Evolutionary conservation across 2,888 invertebrate genomes (phyloP).

Genomic region (Leptinotarsa juncta): DNA sequence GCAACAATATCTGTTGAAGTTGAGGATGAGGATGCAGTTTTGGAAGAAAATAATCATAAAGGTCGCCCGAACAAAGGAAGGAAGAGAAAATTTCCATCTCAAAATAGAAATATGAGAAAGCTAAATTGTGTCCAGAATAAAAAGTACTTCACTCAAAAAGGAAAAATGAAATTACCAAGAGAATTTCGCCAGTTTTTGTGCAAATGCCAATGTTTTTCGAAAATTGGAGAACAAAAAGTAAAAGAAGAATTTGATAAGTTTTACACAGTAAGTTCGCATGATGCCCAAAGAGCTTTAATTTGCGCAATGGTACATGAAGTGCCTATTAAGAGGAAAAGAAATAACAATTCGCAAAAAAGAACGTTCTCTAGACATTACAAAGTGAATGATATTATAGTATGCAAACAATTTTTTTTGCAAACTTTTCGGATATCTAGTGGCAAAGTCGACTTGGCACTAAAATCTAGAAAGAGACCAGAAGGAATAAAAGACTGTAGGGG

Average conservation of each 20-base stretch:
- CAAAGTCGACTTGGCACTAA: constrained; percentile 19
- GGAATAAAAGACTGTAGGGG: constrained; percentile 21
- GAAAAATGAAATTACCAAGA: constrained; percentile 10
- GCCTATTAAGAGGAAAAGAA: constrained; percentile 25
- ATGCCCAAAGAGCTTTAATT: constrained; percentile 13
- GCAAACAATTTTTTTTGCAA: constrained; percentile 27
- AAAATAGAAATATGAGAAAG: constrained; percentile 13
- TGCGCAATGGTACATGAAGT: constrained; percentile 26
- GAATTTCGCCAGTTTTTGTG: constrained; percentile 10
- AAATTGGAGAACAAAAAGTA: constrained; percentile 11
- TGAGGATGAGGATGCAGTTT: constrained; percentile 15
- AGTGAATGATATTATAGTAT: constrained; percentile 21
- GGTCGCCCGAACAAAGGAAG: constrained; percentile 25
- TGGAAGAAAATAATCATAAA: constrained; percentile 13
- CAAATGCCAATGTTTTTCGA: constrained; percentile 9
- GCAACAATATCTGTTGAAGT: constrained; percentile 12
- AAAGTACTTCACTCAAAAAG: constrained; percentile 13
- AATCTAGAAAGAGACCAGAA: constrained; percentile 16
- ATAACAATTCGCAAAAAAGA: constrained; percentile 27
- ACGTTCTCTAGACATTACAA: constrained; percentile 17
- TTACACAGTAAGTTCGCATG: constrained; percentile 8
- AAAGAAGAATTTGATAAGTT: constrained; percentile 12
- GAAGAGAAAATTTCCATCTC: constrained; percentile 16
- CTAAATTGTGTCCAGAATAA: constrained; percentile 12
- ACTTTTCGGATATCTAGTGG: constrained; percentile 22